A percentile compares a stretch with the other conserved stretches of the same genome.
phyloP scores from a whole-genome alignment of 2,113 vertebrate species.

The Aspidoscelis tigris region DNA sequence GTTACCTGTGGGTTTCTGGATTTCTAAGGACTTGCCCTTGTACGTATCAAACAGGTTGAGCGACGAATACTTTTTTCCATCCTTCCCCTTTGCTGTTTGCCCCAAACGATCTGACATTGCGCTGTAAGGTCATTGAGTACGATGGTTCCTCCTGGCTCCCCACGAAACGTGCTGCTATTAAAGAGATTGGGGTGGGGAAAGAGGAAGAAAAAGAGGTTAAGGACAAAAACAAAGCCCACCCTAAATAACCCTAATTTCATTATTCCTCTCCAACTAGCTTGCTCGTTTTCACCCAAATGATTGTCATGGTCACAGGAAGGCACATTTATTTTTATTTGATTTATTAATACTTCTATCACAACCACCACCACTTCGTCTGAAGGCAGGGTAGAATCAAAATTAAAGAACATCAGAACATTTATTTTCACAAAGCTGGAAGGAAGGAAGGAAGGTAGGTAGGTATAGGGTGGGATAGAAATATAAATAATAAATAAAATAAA shows the following conservation, averaged over 20 bases:
- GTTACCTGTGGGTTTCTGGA: slow-evolving; percentile 95
- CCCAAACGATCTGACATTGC: slow-evolving; percentile 98
- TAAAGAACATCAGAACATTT: too few relatives aligned
- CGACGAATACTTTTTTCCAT: slow-evolving; percentile 98
- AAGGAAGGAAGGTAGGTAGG: too few relatives aligned
- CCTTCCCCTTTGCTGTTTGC: slow-evolving; percentile 99
- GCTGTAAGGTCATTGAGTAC: slow-evolving; percentile 99
- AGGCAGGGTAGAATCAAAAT: too few relatives aligned
- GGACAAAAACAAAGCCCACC: background rate
- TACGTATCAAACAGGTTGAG: slow-evolving; percentile 99
- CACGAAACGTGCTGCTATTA: slow-evolving; percentile 69
- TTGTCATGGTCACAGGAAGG: too few relatives aligned
- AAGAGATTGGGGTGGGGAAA: slow-evolving; percentile 31
- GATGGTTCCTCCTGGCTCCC: slow-evolving; percentile 91
- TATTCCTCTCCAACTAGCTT: too few relatives aligned
- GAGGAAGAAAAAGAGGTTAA: background rate
- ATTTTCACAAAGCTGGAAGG: too few relatives aligned
- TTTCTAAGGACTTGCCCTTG: slow-evolving; percentile 97
- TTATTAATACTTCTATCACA: too few relatives aligned
- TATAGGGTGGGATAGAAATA: too few relatives aligned
- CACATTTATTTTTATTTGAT: too few relatives aligned
- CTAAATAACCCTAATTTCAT: background rate
- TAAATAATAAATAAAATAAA: too few relatives aligned
- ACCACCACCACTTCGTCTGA: too few relatives aligned
- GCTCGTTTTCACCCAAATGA: too few relatives aligned